Conservation (phyloP, 2,113 vertebrate species). For the Ctenodactylus gundi region DNA sequence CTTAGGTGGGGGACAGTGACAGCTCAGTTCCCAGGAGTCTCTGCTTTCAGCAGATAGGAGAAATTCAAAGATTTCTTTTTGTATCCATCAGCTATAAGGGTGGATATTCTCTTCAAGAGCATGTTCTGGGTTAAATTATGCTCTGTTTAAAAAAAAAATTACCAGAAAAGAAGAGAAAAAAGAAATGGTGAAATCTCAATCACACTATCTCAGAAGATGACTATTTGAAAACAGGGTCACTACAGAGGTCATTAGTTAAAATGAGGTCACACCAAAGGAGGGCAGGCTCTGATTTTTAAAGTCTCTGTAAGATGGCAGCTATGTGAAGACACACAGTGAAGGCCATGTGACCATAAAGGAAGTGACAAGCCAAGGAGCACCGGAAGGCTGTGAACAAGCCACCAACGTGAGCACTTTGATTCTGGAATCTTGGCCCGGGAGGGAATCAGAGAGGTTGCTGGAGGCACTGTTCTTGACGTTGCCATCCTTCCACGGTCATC, state of each 20-base stretch:
- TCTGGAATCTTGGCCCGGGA: not conserved
- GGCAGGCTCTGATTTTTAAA: no score
- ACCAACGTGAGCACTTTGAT: no score
- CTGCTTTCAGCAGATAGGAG: not conserved
- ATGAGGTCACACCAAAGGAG: not conserved
- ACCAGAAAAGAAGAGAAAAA: not conserved
- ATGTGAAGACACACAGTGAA: not conserved
- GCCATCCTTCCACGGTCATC: no score
- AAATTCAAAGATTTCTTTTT: not conserved
- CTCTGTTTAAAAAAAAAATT: not conserved
- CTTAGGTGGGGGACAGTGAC: not conserved
- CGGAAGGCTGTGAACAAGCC: no score
- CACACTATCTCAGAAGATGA: not conserved
- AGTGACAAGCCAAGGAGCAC: not conserved
- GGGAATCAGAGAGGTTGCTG: fast-evolving
- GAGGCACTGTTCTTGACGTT: fast-evolving
- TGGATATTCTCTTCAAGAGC: not conserved
- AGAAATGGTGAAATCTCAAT: no score
- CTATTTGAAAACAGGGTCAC: not conserved
- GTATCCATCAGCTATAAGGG: not conserved
- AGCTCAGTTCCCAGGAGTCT: not conserved
- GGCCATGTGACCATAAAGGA: fast-evolving
- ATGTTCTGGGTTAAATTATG: not conserved
- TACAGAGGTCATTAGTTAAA: not conserved
- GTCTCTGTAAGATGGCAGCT: not conserved